phyloP scores from a whole-genome alignment of 2,113 vertebrate genomes.

The Protomyctophum bolini region DNA sequence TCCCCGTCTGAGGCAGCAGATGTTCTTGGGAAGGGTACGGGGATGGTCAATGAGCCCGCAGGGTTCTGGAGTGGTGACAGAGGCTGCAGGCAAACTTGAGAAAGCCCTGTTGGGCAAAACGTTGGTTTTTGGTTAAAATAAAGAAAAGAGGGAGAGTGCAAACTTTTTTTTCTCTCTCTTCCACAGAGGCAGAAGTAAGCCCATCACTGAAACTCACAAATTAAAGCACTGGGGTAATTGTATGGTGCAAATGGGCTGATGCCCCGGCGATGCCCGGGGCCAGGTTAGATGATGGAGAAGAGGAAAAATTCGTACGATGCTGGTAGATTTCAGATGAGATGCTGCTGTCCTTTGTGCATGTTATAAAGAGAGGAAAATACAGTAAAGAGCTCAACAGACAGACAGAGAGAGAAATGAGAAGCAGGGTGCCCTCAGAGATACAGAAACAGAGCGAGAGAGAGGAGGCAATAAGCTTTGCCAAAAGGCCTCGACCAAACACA shows the following conservation, averaged over 20 bases:
- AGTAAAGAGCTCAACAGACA: no score
- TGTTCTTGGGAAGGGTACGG: conserved; percentile 24
- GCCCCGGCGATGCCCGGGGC: conserved; percentile 24
- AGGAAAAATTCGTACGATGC: conserved; percentile 14
- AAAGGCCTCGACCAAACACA: conserved; percentile 35
- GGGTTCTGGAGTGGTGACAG: background rate
- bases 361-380: conserved; percentile 15
- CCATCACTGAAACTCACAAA: no score
- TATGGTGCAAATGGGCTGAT: conserved; percentile 30
- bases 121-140: no score
- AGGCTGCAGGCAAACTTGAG: background rate
- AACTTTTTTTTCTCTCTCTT: no score
- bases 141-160: no score
- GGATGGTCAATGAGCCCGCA: conserved; percentile 4
- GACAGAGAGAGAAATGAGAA: no score
- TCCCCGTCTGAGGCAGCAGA: conserved; percentile 16
- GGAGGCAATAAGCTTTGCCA: conserved; percentile 17
- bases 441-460: conserved; percentile 3
- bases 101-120: no score
- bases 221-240: background rate
- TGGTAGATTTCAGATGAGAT: conserved; percentile 38
- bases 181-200: no score
- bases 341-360: conserved; percentile 30
- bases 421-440: no score
- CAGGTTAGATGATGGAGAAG: conserved; percentile 36